Evolutionary conservation across 2,113 vertebrate genomes (phyloP).

Genomic region (Natator depressus): DNA sequence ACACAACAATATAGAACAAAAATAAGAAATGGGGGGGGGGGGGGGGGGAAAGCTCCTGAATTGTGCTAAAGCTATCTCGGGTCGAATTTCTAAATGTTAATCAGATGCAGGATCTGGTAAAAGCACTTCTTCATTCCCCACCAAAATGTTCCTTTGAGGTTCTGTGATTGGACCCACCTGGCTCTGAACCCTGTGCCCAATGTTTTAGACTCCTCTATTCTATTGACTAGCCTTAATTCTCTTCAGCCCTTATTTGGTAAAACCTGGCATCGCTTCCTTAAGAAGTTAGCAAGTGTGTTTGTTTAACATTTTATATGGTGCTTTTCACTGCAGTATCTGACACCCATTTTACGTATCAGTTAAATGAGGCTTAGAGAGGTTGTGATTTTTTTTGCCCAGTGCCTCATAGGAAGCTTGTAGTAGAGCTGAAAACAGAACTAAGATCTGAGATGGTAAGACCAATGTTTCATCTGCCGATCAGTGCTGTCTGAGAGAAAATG

Average conservation of each 20-base stretch:
- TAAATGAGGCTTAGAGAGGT: not conserved
- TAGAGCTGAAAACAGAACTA: not conserved
- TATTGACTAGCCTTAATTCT: not conserved
- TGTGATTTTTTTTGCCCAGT: not conserved
- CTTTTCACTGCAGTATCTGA: not conserved
- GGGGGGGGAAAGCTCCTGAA: not conserved
- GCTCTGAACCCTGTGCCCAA: not conserved
- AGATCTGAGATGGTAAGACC: not conserved
- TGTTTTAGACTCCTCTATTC: not conserved
- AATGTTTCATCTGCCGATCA: not conserved
- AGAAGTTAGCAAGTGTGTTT: not conserved
- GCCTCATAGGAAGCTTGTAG: not conserved
- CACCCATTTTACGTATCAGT: not conserved
- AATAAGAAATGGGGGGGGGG: too few species aligned
- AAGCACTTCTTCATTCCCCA: not conserved
- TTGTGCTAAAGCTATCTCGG: not conserved
- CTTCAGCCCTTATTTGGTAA: not conserved
- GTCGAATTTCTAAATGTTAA: not conserved
- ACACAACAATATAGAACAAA: not conserved
- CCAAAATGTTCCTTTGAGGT: not conserved
- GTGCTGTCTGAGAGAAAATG: not conserved
- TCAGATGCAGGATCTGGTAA: not conserved
- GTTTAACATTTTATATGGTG: not conserved
- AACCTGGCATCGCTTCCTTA: not conserved
- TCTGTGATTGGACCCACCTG: not conserved